Percentiles rank a stretch among this genome's conserved stretches.
Conservation (phyloP, 2,888 invertebrate genomes). For the Dendrolimus houi region DNA sequence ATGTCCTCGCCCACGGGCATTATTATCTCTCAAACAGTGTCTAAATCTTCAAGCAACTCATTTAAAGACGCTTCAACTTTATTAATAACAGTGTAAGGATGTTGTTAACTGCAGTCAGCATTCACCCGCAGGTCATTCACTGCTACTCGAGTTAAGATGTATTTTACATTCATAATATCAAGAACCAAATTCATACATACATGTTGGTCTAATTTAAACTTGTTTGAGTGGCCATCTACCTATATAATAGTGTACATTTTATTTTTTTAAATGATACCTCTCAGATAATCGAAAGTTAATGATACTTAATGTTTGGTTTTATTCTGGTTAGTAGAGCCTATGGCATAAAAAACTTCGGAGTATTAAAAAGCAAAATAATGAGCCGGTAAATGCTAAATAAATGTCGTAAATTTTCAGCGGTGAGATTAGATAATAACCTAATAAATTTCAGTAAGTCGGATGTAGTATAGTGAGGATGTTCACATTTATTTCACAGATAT, state of each 20-base stretch:
- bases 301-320: background rate
- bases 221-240: background rate
- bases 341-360: background rate
- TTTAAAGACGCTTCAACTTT: conserved; percentile 32
- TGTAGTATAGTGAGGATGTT: too few species aligned
- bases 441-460: too few species aligned
- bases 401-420: background rate
- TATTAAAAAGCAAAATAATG: background rate
- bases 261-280: background rate
- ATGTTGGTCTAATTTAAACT: conserved; percentile 2
- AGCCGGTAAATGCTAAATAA: background rate
- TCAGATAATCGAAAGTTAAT: background rate
- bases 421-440: too few species aligned
- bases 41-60: conserved; percentile 18
- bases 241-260: too few species aligned
- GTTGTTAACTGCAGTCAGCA: conserved; percentile 16
- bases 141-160: conserved; percentile 33
- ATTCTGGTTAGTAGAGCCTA: background rate
- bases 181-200: conserved; percentile 18
- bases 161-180: conserved; percentile 27
- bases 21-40: conserved; percentile 50
- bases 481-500: too few species aligned
- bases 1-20: conserved; percentile 56
- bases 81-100: conserved; percentile 24
- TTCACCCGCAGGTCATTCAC: conserved; percentile 40